Evolutionary conservation across 2,113 vertebrate genomes (phyloP).

Genomic region (Tupaia tana): DNA sequence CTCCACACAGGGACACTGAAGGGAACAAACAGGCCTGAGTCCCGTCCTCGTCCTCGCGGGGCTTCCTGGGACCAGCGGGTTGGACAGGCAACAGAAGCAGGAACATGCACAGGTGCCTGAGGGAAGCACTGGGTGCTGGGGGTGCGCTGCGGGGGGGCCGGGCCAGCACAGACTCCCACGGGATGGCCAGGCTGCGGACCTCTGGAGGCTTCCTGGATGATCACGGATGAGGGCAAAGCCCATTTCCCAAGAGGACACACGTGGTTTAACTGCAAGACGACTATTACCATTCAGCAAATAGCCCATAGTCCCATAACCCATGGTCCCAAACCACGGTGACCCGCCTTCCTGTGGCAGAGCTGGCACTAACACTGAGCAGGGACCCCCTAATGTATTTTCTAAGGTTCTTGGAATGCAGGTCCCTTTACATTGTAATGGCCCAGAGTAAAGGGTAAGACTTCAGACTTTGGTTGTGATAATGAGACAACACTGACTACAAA

Average conservation of each 20-base stretch:
- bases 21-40: accelerated
- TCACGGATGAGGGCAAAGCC: not conserved
- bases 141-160: no score
- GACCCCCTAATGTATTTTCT: no score
- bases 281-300: not conserved
- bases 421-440: no score
- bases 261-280: not conserved
- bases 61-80: not conserved
- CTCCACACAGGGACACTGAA: no score
- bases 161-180: no score
- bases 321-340: not conserved
- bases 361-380: no score
- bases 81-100: not conserved
- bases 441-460: no score
- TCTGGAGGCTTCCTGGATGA: not conserved
- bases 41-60: not conserved
- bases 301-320: not conserved
- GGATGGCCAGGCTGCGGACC: not conserved
- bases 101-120: not conserved
- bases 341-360: not conserved
- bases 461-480: no score
- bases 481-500: no score
- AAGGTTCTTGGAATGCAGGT: no score
- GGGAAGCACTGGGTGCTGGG: not conserved
- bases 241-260: not conserved